Evolutionary conservation across 1,140 invertebrate species (phyloP).

Genomic region (Paraescarpia echinospica): DNA sequence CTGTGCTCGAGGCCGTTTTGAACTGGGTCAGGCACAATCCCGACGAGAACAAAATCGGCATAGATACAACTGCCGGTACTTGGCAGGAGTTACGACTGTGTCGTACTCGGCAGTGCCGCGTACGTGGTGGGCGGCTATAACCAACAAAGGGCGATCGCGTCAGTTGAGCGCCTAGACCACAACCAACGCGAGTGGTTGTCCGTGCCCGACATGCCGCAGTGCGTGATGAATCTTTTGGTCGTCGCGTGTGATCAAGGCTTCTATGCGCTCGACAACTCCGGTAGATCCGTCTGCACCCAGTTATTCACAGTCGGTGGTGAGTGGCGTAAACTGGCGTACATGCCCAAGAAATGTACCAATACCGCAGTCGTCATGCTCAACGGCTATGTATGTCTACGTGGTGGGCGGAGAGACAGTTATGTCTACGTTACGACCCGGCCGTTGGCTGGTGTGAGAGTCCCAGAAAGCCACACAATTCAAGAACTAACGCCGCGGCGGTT

Average conservation of each 20-base stretch:
- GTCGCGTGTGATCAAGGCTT: not conserved
- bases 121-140: constrained; percentile 16
- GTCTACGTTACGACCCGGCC: not conserved
- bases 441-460: not conserved
- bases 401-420: not conserved
- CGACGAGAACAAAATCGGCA: too few species aligned
- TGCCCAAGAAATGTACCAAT: not conserved
- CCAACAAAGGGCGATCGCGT: not conserved
- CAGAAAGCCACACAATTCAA: not conserved
- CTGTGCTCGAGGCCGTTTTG: constrained; percentile 1
- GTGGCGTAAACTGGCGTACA: not conserved
- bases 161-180: constrained; percentile 1
- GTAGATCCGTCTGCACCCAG: not conserved
- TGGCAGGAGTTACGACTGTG: too few species aligned
- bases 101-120: constrained; percentile 8
- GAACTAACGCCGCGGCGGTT: not conserved
- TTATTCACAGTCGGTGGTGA: not conserved
- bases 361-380: not conserved
- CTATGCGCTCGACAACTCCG: constrained; percentile 9
- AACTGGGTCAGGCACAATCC: not conserved
- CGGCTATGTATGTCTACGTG: not conserved
- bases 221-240: not conserved
- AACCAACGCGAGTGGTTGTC: not conserved
- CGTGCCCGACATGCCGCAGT: not conserved
- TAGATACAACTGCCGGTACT: too few species aligned